Evolutionary conservation across 2,888 invertebrate genomes (phyloP), one percentile per base, ranked within the genome.

Genomic region (Protonemura montana): DNA sequence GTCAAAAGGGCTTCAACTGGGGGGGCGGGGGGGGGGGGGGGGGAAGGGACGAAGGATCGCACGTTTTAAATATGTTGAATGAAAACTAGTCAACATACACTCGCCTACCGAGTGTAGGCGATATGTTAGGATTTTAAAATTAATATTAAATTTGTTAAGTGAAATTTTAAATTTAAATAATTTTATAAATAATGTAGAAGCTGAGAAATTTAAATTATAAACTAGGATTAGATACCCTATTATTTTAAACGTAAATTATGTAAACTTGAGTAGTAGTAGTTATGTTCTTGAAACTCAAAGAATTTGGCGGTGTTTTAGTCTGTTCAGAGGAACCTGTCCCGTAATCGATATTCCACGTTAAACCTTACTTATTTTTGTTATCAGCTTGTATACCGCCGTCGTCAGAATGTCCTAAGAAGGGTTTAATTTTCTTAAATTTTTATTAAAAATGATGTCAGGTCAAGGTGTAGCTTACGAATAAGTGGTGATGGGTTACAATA

Each of bases 191-290:
- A 87, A 91, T 91, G 91, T 90, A 91, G 92, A 90, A 91, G 91
- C 91, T 93, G 91, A 89, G 88, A 90, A 89, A 90, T 89, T 91
- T 90, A 90, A 87, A 88, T 88, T 88, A 90, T 91, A 94, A 93
- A 94, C 94, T 93, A 93, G 94, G 93, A 94, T 94, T 94, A 94
- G 94, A 94, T 94, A 94, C 94, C 93, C 93, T 93, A 93, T 94
- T 94, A 94, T 94, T 92, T 90, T 91, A 90, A 91, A 90, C 90
- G 89, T 90, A 90, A 92, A 91, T 89, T 90, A 89, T 90, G 86
- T 87, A 86, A 90, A 90, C 91, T 92, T 91, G 93, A 93, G 93
- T 93, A 94, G 92, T 94, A 94, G 87, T 91, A 92, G 91, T 78
- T 78, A 94, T 93, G 59, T 59, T 59, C 59, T 59, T 59, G 59